These are phyloP conservation scores for Glossosoma conforme DNA, from an alignment of 1,140 invertebrate species.

Conservation along the genomic window DNA sequence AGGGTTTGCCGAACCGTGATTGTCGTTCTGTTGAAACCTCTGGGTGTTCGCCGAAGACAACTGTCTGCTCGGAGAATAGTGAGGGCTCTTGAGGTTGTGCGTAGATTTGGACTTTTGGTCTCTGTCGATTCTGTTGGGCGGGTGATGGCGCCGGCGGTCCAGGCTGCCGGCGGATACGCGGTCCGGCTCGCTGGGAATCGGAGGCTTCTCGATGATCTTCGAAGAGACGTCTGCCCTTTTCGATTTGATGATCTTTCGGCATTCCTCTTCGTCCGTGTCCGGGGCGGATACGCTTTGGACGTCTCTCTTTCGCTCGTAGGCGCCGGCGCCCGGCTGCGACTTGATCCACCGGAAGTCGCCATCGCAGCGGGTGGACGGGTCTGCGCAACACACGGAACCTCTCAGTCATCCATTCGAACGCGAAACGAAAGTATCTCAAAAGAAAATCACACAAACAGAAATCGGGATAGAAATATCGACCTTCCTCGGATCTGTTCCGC, in stretches of 20 bases:
- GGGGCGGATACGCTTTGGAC: slow-evolving; percentile 2
- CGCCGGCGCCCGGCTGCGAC: slow-evolving; percentile 16
- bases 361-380: slow-evolving; percentile 52
- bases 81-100: slow-evolving; percentile 45
- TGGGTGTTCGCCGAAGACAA: slow-evolving; percentile 42
- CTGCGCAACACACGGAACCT: slow-evolving; percentile 23
- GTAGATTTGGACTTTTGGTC: slow-evolving; percentile 55
- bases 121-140: slow-evolving; percentile 43
- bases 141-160: slow-evolving; percentile 45
- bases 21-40: slow-evolving; percentile 32
- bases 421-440: too few relatives aligned
- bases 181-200: slow-evolving; percentile 34
- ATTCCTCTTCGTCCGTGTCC: slow-evolving; percentile 18
- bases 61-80: slow-evolving; percentile 38
- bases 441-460: slow-evolving; percentile 13
- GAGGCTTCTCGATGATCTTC: slow-evolving; percentile 31
- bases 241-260: slow-evolving; percentile 18
- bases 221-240: slow-evolving; percentile 9
- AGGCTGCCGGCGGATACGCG: slow-evolving; percentile 46
- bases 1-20: slow-evolving; percentile 36
- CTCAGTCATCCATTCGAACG: too few relatives aligned
- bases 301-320: slow-evolving; percentile 10
- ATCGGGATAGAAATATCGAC: slow-evolving; percentile 18
- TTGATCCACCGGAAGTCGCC: slow-evolving; percentile 57
- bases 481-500: slow-evolving; percentile 34